Conservation (phyloP, 1,140 invertebrate genomes). For the Phenacoccus solenopsis region DNA sequence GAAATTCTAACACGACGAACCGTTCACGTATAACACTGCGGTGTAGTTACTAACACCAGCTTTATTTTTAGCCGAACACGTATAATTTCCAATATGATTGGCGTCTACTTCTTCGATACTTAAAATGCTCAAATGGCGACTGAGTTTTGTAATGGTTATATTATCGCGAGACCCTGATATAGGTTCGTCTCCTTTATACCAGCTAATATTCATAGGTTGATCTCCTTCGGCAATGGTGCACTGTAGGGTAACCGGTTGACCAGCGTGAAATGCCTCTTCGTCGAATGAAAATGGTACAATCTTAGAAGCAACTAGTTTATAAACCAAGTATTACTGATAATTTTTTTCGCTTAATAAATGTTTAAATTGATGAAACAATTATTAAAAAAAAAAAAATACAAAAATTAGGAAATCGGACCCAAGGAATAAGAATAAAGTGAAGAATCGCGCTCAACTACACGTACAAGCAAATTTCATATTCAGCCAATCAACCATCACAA, state of each 20-base stretch:
- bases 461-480: too few relatives aligned
- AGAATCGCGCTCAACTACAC: too few relatives aligned
- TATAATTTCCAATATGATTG: constrained; percentile 61
- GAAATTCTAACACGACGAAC: constrained; percentile 33
- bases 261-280: constrained; percentile 38
- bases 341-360: too few relatives aligned
- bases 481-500: not conserved
- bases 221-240: constrained; percentile 61
- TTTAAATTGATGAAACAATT: too few relatives aligned
- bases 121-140: constrained; percentile 57
- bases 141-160: constrained; percentile 26
- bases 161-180: constrained; percentile 18
- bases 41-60: constrained; percentile 48
- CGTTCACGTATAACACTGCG: constrained; percentile 53
- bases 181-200: constrained; percentile 45
- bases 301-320: constrained; percentile 41
- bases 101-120: constrained; percentile 62
- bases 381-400: too few relatives aligned
- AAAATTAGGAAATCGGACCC: too few relatives aligned
- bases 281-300: constrained; percentile 49
- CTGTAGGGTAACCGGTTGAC: constrained; percentile 38
- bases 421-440: too few relatives aligned
- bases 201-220: constrained; percentile 49
- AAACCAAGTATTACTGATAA: too few relatives aligned
- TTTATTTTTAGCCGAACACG: constrained; percentile 62